These are phyloP conservation scores for Eulemur coronatus DNA, from an alignment of 2,797 vertebrate genomes.

Conservation along the genomic window DNA sequence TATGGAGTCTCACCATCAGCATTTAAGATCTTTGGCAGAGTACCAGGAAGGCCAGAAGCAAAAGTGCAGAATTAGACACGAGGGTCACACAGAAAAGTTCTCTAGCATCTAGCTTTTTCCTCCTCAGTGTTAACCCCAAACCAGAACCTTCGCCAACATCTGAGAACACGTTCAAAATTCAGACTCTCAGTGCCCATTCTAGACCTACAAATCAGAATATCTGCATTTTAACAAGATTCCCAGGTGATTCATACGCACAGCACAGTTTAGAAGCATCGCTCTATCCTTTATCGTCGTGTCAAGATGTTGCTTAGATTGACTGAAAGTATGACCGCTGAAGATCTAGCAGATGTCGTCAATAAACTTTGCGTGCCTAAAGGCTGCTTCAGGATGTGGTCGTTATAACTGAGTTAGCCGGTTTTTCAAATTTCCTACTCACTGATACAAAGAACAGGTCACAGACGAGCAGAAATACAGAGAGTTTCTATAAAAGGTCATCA, in stretches of 20 bases:
- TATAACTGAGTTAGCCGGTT: background rate
- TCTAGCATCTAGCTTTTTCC: background rate
- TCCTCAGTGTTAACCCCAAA: background rate
- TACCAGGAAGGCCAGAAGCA: background rate
- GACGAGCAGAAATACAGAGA: background rate
- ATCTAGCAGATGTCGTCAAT: slow-evolving; percentile 29
- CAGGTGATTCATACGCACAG: background rate
- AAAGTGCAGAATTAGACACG: background rate
- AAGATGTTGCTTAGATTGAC: slow-evolving; percentile 22
- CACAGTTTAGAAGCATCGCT: background rate
- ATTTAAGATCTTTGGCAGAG: background rate
- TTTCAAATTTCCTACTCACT: slow-evolving; percentile 27
- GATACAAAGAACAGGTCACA: background rate
- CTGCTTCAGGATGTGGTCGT: background rate
- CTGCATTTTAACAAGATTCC: slow-evolving; percentile 1
- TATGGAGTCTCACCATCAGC: background rate
- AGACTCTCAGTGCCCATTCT: background rate
- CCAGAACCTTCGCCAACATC: background rate
- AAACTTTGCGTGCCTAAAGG: background rate
- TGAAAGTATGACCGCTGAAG: slow-evolving; percentile 32
- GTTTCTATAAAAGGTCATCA: background rate
- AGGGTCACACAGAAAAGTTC: background rate
- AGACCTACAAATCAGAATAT: background rate
- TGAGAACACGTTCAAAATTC: background rate
- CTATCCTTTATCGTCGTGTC: background rate